phyloP scores from a whole-genome alignment of 2,888 invertebrate genomes.

The Caradrina clavipalpis region DNA sequence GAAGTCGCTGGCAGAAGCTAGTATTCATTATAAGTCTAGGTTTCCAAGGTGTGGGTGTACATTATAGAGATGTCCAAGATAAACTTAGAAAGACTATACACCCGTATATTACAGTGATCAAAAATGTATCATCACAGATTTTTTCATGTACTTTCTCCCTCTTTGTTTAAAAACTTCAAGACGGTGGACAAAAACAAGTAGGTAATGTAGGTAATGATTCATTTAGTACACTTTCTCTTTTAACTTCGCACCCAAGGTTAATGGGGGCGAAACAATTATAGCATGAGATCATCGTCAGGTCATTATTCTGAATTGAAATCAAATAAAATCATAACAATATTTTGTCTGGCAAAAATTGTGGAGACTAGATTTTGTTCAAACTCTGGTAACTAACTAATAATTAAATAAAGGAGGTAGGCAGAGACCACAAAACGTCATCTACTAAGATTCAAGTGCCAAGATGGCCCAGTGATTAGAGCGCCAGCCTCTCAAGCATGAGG shows the following conservation, averaged over 20 bases:
- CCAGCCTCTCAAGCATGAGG: too few species aligned
- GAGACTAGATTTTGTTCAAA: too few species aligned
- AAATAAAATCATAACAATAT: neutral
- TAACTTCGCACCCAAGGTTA: conserved; percentile 66
- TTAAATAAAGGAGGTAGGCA: too few species aligned
- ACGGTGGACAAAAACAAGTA: conserved; percentile 46
- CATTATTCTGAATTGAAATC: conserved; percentile 52
- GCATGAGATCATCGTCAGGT: conserved; percentile 55
- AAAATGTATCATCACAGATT: neutral
- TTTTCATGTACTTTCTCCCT: conserved; percentile 17
- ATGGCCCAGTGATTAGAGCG: too few species aligned
- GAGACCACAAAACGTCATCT: too few species aligned
- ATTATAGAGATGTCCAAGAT: too few species aligned
- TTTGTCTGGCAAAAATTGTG: neutral
- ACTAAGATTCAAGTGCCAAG: too few species aligned
- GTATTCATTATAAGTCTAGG: too few species aligned
- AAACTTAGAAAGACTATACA: too few species aligned
- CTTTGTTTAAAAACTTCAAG: conserved; percentile 35
- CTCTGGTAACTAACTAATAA: neutral
- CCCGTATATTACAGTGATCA: neutral
- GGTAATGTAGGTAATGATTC: conserved; percentile 68
- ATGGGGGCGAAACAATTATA: conserved; percentile 71
- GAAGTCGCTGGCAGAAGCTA: too few species aligned
- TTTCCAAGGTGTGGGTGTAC: too few species aligned
- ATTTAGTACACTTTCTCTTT: conserved; percentile 73